Percentiles rank a stretch among this genome's conserved stretches.
Conservation (phyloP, 2,113 vertebrate species). For the Sciurus niger region DNA sequence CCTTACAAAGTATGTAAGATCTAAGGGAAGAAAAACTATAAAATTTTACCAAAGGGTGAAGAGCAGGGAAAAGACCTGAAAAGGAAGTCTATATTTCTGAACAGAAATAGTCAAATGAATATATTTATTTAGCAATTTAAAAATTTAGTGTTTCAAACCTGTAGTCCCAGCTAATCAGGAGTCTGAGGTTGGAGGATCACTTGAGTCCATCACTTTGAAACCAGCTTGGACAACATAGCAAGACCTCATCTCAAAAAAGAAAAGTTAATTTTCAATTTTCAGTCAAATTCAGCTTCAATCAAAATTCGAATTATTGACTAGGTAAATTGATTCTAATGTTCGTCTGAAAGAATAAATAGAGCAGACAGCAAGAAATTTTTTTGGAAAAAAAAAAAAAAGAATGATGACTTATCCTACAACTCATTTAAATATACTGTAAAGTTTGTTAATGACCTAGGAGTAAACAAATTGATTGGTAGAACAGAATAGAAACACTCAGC, state of each 20-base stretch:
- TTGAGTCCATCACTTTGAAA: not conserved
- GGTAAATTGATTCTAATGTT: constrained; percentile 35
- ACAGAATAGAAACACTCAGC: constrained; percentile 12
- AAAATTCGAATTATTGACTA: constrained; percentile 13
- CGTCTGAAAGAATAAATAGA: not conserved
- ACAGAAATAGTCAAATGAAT: constrained; percentile 15
- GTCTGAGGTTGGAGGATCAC: not conserved
- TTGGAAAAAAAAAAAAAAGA: not conserved
- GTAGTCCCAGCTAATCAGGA: not conserved
- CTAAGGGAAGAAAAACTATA: constrained; percentile 24
- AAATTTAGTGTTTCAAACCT: not conserved
- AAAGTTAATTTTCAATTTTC: not conserved
- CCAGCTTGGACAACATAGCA: too few relatives aligned
- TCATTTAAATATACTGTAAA: not conserved
- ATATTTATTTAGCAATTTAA: not conserved
- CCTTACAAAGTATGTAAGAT: not conserved
- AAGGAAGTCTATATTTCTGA: not conserved
- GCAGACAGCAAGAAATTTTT: not conserved
- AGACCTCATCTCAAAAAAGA: too few relatives aligned
- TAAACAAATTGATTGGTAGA: not conserved
- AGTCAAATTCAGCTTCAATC: not conserved
- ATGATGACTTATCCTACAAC: not conserved
- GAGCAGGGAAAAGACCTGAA: not conserved
- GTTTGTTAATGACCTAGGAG: not conserved
- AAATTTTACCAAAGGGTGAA: not conserved